Evolutionary conservation across 2,888 invertebrate genomes (phyloP).

Genomic region (Magallana nippona): DNA sequence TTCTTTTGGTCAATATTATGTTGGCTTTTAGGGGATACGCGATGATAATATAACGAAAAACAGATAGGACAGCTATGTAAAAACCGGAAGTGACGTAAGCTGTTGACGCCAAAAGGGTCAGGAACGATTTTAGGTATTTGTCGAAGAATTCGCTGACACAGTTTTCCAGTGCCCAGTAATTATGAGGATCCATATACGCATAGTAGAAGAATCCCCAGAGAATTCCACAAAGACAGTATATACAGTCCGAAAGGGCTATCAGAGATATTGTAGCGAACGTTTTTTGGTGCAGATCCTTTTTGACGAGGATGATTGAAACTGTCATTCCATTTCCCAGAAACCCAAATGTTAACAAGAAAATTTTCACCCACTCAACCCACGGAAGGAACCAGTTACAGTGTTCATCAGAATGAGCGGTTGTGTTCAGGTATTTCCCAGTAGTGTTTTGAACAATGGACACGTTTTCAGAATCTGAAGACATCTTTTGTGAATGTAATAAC

Average conservation of each 20-base stretch:
- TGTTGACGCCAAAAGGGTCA: background rate
- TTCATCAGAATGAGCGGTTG: background rate
- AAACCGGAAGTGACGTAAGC: constrained; percentile 2
- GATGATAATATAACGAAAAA: constrained; percentile 34
- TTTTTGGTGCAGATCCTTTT: constrained; percentile 35
- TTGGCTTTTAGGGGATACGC: constrained; percentile 32
- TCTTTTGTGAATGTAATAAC: background rate
- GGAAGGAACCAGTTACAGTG: constrained; percentile 18
- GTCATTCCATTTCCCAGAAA: constrained; percentile 18
- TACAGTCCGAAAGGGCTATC: constrained; percentile 26
- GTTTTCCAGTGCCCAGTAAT: background rate
- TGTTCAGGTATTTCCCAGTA: background rate
- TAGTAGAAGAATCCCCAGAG: background rate
- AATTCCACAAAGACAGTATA: constrained; percentile 11
- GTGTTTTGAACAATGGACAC: background rate
- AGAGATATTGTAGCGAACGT: constrained; percentile 5
- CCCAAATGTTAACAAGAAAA: background rate
- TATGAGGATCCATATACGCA: background rate
- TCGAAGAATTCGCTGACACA: background rate
- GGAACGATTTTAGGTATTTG: background rate
- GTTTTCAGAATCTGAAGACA: background rate
- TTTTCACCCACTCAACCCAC: constrained; percentile 29
- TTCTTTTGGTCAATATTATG: background rate
- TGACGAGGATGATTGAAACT: background rate
- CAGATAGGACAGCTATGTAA: constrained; percentile 8